Evolutionary conservation across 2,797 vertebrate species (phyloP).

Genomic region (Poeciliopsis paucimaculata): DNA sequence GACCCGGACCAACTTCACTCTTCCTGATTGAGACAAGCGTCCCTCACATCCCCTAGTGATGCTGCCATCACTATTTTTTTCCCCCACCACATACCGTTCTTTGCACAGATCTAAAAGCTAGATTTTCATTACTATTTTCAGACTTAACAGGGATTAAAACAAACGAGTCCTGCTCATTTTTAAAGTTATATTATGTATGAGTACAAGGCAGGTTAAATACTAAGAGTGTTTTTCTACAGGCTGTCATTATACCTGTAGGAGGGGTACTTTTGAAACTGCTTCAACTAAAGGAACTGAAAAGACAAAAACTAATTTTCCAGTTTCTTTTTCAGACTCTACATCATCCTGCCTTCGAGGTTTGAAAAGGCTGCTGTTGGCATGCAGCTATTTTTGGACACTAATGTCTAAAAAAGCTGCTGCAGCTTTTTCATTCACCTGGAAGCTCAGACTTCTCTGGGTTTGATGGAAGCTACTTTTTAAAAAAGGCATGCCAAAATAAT

Average conservation of each 20-base stretch:
- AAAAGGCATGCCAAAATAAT: neutral
- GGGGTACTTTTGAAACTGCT: too few species aligned
- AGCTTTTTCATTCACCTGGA: neutral
- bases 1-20: too few species aligned
- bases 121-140: neutral
- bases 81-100: too few species aligned
- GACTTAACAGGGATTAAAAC: neutral
- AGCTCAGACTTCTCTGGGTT: neutral
- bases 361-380: neutral
- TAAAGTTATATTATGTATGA: neutral
- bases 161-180: neutral
- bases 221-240: neutral
- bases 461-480: neutral
- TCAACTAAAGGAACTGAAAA: neutral
- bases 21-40: too few species aligned
- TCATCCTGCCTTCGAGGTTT: neutral
- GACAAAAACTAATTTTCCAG: neutral
- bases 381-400: neutral
- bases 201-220: neutral
- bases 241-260: neutral
- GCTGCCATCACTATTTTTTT: too few species aligned
- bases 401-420: neutral
- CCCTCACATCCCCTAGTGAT: too few species aligned
- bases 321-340: neutral
- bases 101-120: too few species aligned